A percentile compares a stretch with the other conserved stretches of the same genome.
These are phyloP conservation scores for Cyclopterus lumpus DNA, from an alignment of 2,797 vertebrate species.

Conservation along the genomic window DNA sequence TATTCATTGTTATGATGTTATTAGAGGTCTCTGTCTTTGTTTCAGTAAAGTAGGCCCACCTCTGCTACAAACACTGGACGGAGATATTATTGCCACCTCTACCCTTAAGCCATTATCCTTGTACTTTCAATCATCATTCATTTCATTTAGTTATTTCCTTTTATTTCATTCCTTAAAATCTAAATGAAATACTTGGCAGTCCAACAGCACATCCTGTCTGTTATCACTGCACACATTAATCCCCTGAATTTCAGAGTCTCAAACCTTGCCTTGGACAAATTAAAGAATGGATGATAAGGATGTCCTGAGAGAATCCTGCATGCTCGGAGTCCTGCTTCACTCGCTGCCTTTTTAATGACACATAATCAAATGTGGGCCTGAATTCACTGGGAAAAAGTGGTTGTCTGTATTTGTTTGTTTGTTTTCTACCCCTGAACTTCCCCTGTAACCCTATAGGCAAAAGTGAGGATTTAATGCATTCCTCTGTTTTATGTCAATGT, in stretches of 20 bases:
- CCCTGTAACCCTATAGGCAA: conserved; percentile 1
- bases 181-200: conserved; percentile 67
- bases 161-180: conserved; percentile 56
- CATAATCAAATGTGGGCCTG: conserved; percentile 50
- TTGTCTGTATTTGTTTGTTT: neutral
- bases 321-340: conserved; percentile 40
- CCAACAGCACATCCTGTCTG: conserved; percentile 58
- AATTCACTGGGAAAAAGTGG: conserved; percentile 25
- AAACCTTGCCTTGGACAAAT: conserved; percentile 69
- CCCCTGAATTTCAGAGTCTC: conserved; percentile 66
- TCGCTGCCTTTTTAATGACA: conserved; percentile 50
- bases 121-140: conserved; percentile 57
- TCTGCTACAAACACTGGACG: conserved; percentile 12
- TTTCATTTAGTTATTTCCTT: conserved; percentile 65
- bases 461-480: neutral
- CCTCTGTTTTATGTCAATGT: neutral
- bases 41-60: neutral
- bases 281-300: conserved; percentile 73
- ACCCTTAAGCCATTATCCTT: conserved; percentile 16
- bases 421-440: conserved; percentile 4
- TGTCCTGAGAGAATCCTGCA: conserved; percentile 62
- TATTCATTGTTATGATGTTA: neutral
- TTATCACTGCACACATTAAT: conserved; percentile 76
- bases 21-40: neutral
- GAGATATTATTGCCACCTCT: conserved; percentile 15